Evolutionary conservation across 2,797 vertebrate genomes (phyloP).

Genomic region (Apodemus agrarius): DNA sequence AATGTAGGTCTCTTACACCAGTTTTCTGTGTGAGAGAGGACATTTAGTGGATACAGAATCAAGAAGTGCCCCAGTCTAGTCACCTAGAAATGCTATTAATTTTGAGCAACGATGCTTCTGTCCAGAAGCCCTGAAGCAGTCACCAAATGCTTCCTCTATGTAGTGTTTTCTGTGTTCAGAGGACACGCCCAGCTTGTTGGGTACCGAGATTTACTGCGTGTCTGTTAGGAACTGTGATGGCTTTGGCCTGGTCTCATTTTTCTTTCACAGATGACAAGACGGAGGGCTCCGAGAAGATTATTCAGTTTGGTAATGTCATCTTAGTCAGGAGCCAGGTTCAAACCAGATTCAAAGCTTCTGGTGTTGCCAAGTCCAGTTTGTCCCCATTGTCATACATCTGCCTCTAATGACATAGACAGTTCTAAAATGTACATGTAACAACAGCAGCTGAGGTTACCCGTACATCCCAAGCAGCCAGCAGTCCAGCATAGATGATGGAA

Average conservation of each 20-base stretch:
- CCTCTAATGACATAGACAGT: neutral
- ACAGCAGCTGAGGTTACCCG: neutral
- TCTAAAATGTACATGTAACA: neutral
- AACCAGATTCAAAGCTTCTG: neutral
- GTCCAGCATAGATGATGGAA: neutral
- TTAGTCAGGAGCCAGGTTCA: constrained; percentile 23
- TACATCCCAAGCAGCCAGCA: neutral
- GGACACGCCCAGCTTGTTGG: neutral
- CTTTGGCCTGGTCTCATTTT: neutral
- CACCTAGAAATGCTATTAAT: constrained; percentile 29
- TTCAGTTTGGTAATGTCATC: neutral
- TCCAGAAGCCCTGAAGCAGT: neutral
- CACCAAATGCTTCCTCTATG: neutral
- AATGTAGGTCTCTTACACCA: neutral
- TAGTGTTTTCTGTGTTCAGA: constrained; percentile 18
- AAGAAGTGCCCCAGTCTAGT: constrained; percentile 12
- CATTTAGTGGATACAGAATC: neutral
- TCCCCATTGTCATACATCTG: neutral
- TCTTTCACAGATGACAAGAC: constrained; percentile 9
- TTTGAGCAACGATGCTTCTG: neutral
- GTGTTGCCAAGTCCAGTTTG: neutral
- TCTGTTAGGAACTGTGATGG: neutral
- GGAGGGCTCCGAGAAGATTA: neutral
- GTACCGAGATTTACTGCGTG: neutral
- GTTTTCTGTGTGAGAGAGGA: neutral